phyloP scores from a whole-genome alignment of 2,797 vertebrate genomes.

The Gallirallus australis region DNA sequence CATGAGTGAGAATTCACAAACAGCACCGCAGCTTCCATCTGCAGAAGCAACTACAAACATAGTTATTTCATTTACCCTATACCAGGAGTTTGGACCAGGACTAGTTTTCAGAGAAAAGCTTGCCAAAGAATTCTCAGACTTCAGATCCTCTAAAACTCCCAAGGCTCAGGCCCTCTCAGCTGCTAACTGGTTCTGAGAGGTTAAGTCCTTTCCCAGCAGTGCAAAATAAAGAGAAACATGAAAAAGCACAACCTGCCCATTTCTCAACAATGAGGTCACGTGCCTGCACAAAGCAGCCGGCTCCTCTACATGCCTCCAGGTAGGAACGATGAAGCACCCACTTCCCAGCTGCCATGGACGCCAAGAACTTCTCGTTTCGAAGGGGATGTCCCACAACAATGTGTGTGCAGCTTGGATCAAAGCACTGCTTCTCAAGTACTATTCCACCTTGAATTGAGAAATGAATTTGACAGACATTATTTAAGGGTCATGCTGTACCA shows the following conservation, averaged over 20 bases:
- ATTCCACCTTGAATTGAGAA: constrained; percentile 82
- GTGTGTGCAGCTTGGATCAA: constrained; percentile 94
- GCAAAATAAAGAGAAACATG: neutral
- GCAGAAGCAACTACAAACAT: neutral
- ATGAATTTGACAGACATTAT: neutral
- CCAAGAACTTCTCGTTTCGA: constrained; percentile 96
- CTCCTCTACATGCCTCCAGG: constrained; percentile 90
- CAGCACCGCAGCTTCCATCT: neutral
- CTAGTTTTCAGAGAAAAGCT: neutral
- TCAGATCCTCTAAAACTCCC: neutral
- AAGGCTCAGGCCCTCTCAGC: neutral
- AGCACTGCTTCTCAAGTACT: constrained; percentile 94
- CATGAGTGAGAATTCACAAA: neutral
- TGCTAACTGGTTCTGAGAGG: neutral
- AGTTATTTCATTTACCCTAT: neutral
- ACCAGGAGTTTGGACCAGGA: neutral
- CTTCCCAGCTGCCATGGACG: constrained; percentile 96
- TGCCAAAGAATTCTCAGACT: neutral
- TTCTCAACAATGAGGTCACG: neutral
- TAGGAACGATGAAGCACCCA: constrained; percentile 98
- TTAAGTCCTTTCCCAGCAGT: neutral
- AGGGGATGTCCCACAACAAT: constrained; percentile 95
- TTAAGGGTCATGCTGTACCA: neutral
- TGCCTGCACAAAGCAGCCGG: constrained; percentile 88
- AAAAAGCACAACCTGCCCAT: neutral